These are phyloP conservation scores for Geococcyx californianus DNA, from an alignment of 2,113 vertebrate genomes.

Conservation along the genomic window DNA sequence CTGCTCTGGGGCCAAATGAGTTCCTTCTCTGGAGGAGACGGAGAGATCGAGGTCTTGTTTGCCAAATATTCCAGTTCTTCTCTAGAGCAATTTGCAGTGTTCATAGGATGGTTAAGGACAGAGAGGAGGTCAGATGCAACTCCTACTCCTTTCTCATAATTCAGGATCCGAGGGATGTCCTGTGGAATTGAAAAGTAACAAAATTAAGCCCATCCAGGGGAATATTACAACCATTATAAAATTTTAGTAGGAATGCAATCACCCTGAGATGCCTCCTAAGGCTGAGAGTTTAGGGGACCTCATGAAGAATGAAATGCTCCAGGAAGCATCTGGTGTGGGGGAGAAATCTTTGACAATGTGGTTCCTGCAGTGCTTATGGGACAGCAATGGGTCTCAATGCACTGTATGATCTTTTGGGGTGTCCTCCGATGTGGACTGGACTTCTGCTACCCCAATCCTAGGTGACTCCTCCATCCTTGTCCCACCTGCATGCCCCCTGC, in stretches of 20 bases:
- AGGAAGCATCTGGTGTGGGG: fast-evolving
- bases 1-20: neutral
- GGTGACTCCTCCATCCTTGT: neutral
- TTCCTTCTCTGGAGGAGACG: neutral
- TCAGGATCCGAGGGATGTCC: neutral
- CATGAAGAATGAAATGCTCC: neutral
- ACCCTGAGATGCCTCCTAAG: neutral
- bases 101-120: neutral
- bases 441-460: neutral
- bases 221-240: neutral
- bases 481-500: neutral
- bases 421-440: neutral
- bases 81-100: neutral
- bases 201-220: neutral
- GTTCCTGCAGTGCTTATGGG: neutral
- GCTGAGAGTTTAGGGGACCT: neutral
- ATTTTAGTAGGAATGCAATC: neutral
- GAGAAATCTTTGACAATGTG: fast-evolving
- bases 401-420: neutral
- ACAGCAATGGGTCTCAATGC: fast-evolving
- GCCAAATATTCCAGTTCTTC: neutral
- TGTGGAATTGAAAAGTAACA: neutral
- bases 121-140: neutral
- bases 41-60: neutral
- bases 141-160: neutral